Conservation (phyloP, 2,888 invertebrate genomes). For the Clepsis dumicolana region DNA sequence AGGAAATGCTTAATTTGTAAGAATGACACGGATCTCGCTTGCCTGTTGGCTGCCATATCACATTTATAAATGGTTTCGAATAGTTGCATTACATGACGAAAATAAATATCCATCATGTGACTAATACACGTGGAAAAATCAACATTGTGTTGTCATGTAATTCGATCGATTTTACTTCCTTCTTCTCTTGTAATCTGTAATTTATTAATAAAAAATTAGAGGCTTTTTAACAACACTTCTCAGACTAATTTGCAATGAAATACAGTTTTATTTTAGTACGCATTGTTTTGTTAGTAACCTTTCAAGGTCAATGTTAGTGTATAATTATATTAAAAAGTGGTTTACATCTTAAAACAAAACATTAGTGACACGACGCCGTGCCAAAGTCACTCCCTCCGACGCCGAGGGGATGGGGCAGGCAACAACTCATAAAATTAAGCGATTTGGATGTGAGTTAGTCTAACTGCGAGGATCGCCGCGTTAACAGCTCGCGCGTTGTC, state of each 20-base stretch:
- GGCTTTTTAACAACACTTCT: too few species aligned
- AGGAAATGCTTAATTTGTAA: too few species aligned
- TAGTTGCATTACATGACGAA: background rate
- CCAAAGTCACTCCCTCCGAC: constrained; percentile 67
- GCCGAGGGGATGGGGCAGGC: constrained; percentile 85
- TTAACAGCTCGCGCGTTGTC: constrained; percentile 77
- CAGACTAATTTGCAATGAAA: too few species aligned
- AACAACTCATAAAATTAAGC: constrained; percentile 87
- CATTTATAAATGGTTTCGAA: background rate
- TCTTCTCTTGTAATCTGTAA: too few species aligned
- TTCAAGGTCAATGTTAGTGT: too few species aligned
- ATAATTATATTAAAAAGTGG: too few species aligned
- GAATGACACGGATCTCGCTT: too few species aligned
- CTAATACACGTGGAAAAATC: background rate
- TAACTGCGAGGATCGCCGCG: constrained; percentile 84
- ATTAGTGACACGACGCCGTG: constrained; percentile 54
- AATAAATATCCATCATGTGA: background rate
- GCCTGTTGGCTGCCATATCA: background rate
- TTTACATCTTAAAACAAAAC: too few species aligned
- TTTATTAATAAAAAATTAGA: too few species aligned
- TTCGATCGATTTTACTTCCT: background rate
- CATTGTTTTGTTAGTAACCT: too few species aligned
- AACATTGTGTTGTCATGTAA: background rate
- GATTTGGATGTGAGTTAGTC: constrained; percentile 86
- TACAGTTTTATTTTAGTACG: too few species aligned